Base-by-base conservation (phyloP, 2,888 invertebrate species). In the Gonocerus acuteangulatus region DNA sequence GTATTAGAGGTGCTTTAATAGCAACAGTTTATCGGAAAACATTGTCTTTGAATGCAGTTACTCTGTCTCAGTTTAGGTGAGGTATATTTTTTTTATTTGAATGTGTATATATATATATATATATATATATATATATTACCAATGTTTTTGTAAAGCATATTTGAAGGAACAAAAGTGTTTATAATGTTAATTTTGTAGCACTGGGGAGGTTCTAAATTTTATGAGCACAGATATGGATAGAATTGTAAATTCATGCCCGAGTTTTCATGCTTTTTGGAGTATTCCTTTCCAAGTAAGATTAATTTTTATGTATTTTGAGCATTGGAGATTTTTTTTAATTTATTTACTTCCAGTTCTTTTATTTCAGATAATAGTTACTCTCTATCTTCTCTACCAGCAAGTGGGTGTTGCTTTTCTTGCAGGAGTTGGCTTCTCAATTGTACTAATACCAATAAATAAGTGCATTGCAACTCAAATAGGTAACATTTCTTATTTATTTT, bases 221-320 rank as follows among this genome's bases (percentile, higher is more conserved):
- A 94, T 97, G 89, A 95, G 95, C 27, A 94, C 94, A 0, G 97
- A 99, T 73, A 88, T 90, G 0, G 95, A 96, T 73, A 82, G 96
- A 68, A 90, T 97, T 68, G 89, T 95, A 0, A 95, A 95, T 74
- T 90, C 95, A 19, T 95, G 94, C 74, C 87, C 92, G 2, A 95
- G 94, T 75, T 95, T 99, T 73, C 97, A 97, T 76, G 86, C 91
- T 3, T 80, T 95, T 68, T 97, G 97, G 96, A 95, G 95, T 74
- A 87, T 96, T 71, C 96, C 96, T 4, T 80, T 95, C 70, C 91
- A 90, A 80, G 87, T 86, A 72, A 71, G 68, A n/a, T 11, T 16
- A 2, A 4, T n/a, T 22, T 13, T 16, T 13, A 2, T 39, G 7
- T 39, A n/a, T 6, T 39, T 2, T 22, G 2, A 1, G 15, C 11